These are phyloP conservation scores for Ceraclea dissimilis DNA, from an alignment of 2,888 invertebrate genomes.

Conservation along the genomic window DNA sequence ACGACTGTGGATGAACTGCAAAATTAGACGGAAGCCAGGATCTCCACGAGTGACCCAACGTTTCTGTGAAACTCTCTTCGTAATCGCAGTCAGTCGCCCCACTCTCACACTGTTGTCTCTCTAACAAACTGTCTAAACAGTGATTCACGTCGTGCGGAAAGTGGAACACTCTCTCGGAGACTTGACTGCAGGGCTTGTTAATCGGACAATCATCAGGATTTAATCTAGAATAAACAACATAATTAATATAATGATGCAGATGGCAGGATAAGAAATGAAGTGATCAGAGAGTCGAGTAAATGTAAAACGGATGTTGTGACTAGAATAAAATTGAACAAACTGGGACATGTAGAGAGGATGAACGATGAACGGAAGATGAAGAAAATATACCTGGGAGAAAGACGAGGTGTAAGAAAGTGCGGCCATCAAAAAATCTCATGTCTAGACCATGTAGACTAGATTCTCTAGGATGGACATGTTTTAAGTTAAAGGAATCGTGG, in stretches of 20 bases:
- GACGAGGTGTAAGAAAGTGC: too few relatives aligned
- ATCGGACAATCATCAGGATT: slow-evolving; percentile 18
- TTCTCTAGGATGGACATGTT: too few relatives aligned
- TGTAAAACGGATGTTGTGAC: too few relatives aligned
- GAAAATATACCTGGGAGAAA: too few relatives aligned
- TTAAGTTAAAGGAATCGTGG: too few relatives aligned
- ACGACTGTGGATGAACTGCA: slow-evolving; percentile 27
- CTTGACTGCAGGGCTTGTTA: slow-evolving; percentile 11
- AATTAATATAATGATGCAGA: neutral
- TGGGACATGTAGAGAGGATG: too few relatives aligned
- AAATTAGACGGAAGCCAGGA: slow-evolving; percentile 24
- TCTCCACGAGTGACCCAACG: neutral
- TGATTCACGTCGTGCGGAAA: slow-evolving; percentile 13
- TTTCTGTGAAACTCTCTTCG: neutral
- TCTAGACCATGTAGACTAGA: too few relatives aligned
- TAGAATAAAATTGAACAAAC: too few relatives aligned
- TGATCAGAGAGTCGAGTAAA: too few relatives aligned
- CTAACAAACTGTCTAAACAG: neutral
- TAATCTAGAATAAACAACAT: slow-evolving; percentile 15
- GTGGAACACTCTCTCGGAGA: slow-evolving; percentile 15
- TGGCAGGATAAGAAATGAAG: too few relatives aligned
- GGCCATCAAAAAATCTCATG: too few relatives aligned
- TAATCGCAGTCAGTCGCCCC: neutral
- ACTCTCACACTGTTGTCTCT: neutral
- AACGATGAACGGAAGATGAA: too few relatives aligned